A percentile compares a stretch with the other conserved stretches of the same genome.
Conservation (phyloP, 1,140 invertebrate genomes). For the Ooceraea biroi region DNA sequence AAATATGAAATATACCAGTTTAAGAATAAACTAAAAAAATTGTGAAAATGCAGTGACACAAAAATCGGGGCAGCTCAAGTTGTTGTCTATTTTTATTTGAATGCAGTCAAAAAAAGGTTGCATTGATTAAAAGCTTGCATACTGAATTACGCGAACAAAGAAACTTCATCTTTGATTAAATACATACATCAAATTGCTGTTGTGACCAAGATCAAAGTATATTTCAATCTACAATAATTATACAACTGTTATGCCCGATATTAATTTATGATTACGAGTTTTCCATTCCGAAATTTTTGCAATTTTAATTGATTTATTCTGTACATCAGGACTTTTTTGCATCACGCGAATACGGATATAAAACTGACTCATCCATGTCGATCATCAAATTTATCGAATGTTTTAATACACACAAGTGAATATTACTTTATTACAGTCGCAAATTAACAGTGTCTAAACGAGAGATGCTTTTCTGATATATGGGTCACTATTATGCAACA, state of each 20-base stretch:
- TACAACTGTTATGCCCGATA: too few species aligned
- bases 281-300: not conserved
- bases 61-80: not conserved
- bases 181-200: not conserved
- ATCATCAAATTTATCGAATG: not conserved
- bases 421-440: slow-evolving; percentile 29
- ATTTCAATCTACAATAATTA: not conserved
- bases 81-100: too few species aligned
- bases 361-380: not conserved
- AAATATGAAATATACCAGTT: not conserved
- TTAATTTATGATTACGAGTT: not conserved
- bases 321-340: slow-evolving; percentile 16
- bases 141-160: not conserved
- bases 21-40: slow-evolving; percentile 24
- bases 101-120: too few species aligned
- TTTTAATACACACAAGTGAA: not conserved
- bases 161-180: slow-evolving; percentile 3
- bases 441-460: slow-evolving; percentile 41
- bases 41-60: not conserved
- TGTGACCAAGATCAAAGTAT: not conserved
- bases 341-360: not conserved
- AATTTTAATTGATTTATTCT: not conserved
- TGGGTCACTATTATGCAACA: slow-evolving; percentile 53
- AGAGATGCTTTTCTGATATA: slow-evolving; percentile 43
- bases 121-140: not conserved